Percentiles rank a stretch among this genome's conserved stretches.
Evolutionary conservation across 2,888 invertebrate species (phyloP).

Genomic region (Pilophorus perplexus): DNA sequence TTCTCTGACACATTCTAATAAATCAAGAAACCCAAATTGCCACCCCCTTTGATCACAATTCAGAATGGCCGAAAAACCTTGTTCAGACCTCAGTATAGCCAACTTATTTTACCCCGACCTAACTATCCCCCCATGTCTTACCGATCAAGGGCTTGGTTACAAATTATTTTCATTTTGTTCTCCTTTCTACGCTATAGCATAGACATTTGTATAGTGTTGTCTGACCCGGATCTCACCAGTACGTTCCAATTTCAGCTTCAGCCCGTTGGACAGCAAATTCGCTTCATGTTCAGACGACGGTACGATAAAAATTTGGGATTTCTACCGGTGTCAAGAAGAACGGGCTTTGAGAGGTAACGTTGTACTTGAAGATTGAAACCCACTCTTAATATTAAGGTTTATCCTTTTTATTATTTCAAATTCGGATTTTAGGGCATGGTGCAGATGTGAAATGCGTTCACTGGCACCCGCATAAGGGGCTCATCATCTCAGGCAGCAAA

Average conservation of each 20-base stretch:
- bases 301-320: constrained; percentile 98
- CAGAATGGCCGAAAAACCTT: too few species aligned
- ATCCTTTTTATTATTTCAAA: too few species aligned
- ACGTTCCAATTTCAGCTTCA: constrained; percentile 90
- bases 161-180: neutral
- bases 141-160: neutral
- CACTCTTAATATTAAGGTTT: too few species aligned
- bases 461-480: constrained; percentile 98
- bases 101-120: too few species aligned
- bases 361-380: too few species aligned
- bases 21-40: too few species aligned
- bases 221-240: too few species aligned
- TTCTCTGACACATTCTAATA: too few species aligned
- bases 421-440: constrained; percentile 84
- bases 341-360: constrained; percentile 73
- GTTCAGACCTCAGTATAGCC: too few species aligned
- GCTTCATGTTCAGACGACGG: constrained; percentile 99
- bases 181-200: neutral
- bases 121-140: neutral
- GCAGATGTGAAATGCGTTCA: constrained; percentile 99
- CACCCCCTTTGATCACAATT: too few species aligned
- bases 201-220: too few species aligned
- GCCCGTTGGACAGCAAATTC: constrained; percentile 97
- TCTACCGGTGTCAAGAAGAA: constrained; percentile 94
- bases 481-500: constrained; percentile 97